These are phyloP conservation scores for Microplitis mediator DNA, from an alignment of 1,140 invertebrate genomes.

Conservation along the genomic window DNA sequence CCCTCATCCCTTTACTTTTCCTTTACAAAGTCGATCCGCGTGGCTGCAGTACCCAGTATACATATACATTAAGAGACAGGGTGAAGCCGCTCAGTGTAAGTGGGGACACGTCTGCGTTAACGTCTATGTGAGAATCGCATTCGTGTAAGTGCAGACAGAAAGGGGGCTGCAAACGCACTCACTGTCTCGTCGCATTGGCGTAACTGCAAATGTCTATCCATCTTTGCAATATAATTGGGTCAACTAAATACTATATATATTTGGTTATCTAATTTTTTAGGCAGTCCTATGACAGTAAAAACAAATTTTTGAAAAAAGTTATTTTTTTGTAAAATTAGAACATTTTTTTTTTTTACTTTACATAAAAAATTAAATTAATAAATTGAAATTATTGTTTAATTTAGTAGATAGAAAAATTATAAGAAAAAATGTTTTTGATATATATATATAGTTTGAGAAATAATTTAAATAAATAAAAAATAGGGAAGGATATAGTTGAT, in stretches of 20 bases:
- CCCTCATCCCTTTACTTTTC: too few species aligned
- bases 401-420: background rate
- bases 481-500: conserved; percentile 4
- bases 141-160: conserved; percentile 56
- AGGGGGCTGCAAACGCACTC: conserved; percentile 48
- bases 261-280: background rate
- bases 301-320: background rate
- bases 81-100: background rate
- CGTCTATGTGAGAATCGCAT: conserved; percentile 32
- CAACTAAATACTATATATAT: background rate
- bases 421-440: background rate
- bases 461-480: background rate
- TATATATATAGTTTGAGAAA: background rate
- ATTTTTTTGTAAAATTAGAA: background rate
- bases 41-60: too few species aligned
- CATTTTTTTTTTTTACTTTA: too few species aligned
- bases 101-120: background rate
- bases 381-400: too few species aligned
- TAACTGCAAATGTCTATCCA: conserved; percentile 39
- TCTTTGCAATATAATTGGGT: conserved; percentile 31
- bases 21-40: too few species aligned
- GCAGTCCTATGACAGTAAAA: too few species aligned
- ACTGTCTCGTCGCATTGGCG: conserved; percentile 54
- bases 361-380: too few species aligned
- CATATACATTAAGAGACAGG: background rate